These are phyloP conservation scores for Cepphus grylle DNA, from an alignment of 2,113 vertebrate genomes.

Conservation along the genomic window DNA sequence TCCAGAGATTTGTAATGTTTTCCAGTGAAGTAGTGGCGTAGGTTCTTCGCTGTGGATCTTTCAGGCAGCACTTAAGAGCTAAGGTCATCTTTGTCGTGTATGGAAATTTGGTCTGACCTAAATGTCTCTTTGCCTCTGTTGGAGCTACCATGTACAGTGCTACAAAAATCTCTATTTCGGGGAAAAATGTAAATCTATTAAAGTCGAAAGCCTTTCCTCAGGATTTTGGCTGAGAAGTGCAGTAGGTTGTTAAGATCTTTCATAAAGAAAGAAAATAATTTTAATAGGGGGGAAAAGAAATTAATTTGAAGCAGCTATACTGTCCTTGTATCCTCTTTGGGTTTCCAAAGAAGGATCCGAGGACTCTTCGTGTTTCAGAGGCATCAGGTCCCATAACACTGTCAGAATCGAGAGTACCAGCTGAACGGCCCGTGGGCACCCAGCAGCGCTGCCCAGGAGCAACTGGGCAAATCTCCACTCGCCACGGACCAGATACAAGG, in stretches of 20 bases:
- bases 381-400: not conserved
- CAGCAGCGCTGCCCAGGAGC: not conserved
- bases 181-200: not conserved
- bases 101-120: not conserved
- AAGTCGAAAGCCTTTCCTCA: not conserved
- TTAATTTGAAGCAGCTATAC: not conserved
- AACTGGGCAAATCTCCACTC: not conserved
- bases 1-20: not conserved
- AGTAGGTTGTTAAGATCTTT: not conserved
- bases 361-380: not conserved
- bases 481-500: not conserved
- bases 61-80: not conserved
- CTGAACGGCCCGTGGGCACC: accelerated
- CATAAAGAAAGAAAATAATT: not conserved
- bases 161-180: not conserved
- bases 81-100: not conserved
- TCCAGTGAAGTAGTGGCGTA: not conserved
- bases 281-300: not conserved
- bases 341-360: not conserved
- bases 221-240: not conserved
- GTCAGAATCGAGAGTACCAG: accelerated
- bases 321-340: not conserved
- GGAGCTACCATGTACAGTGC: not conserved
- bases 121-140: not conserved
- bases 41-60: not conserved